Conservation (phyloP, 2,888 invertebrate genomes). For the Lamellibrachia satsuma region DNA sequence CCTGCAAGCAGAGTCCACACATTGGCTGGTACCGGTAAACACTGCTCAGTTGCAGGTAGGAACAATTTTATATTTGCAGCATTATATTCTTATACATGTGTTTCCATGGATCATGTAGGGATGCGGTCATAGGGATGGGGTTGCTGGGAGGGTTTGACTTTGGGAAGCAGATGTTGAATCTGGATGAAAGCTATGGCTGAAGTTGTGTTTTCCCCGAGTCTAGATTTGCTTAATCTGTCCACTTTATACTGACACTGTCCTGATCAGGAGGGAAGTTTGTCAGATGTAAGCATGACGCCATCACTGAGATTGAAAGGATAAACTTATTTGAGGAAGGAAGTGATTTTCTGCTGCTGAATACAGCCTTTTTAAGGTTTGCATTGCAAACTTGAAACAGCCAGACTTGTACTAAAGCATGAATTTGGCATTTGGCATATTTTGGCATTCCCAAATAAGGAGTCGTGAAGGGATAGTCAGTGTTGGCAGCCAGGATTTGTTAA, state of each 20-base stretch:
- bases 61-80: background rate
- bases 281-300: background rate
- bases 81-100: background rate
- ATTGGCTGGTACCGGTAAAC: background rate
- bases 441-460: background rate
- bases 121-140: background rate
- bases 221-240: background rate
- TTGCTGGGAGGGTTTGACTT: background rate
- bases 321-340: background rate
- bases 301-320: background rate
- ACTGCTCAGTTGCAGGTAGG: background rate
- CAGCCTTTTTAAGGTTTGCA: background rate
- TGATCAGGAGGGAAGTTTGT: background rate
- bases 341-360: background rate
- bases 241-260: background rate
- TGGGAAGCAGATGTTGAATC: background rate
- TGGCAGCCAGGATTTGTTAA: background rate
- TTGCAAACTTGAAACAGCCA: background rate
- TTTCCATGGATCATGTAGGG: background rate
- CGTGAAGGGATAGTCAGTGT: background rate
- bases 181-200: background rate
- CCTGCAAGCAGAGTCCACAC: background rate
- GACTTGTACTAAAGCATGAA: background rate
- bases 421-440: background rate
- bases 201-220: background rate